Conservation (phyloP, 1,140 invertebrate species). For the Aphelinus certus region DNA sequence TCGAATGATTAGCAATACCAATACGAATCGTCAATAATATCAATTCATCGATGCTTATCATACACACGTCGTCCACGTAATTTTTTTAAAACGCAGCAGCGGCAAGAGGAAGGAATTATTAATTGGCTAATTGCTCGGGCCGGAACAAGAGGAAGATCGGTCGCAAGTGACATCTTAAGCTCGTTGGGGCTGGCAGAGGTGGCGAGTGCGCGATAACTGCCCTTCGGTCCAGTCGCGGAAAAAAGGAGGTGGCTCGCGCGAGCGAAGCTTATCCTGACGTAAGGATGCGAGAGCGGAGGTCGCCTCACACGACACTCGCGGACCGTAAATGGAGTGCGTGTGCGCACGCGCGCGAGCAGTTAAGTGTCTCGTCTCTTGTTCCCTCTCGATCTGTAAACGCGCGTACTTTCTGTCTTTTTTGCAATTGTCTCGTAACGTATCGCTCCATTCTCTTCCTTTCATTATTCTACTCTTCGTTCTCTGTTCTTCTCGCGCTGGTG, state of each 20-base stretch:
- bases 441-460: background rate
- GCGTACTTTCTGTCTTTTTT: conserved; percentile 10
- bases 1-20: too few species aligned
- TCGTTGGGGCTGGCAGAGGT: background rate
- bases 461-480: background rate
- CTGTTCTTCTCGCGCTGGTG: background rate
- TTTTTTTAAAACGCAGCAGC: too few species aligned
- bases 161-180: conserved; percentile 19
- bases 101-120: background rate
- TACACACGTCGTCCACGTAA: too few species aligned
- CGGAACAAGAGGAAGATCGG: background rate
- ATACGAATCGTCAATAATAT: too few species aligned
- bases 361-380: conserved; percentile 42
- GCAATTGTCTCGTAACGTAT: background rate
- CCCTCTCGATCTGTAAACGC: background rate
- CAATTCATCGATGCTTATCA: too few species aligned
- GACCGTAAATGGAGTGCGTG: conserved; percentile 30
- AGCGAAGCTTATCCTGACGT: conserved; percentile 32
- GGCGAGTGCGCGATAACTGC: too few species aligned
- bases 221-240: background rate
- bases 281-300: conserved; percentile 26
- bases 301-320: conserved; percentile 35
- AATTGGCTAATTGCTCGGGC: conserved; percentile 10
- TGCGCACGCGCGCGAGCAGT: background rate
- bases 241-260: background rate